phyloP scores from a whole-genome alignment of 2,888 invertebrate species.

The Megastigmus dorsalis region DNA sequence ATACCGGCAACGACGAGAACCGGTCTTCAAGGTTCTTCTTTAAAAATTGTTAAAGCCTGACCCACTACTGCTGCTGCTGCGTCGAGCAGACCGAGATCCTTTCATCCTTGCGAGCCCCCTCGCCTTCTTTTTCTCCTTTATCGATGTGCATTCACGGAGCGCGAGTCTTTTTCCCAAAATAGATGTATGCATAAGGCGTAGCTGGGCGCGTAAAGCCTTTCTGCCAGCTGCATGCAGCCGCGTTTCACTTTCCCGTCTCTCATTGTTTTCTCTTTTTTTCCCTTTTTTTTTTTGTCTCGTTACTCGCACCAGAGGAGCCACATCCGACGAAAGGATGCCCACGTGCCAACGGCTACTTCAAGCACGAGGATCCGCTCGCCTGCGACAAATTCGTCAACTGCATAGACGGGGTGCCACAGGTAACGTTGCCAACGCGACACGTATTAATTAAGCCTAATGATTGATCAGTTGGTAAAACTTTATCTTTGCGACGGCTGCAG shows the following conservation, averaged over 20 bases:
- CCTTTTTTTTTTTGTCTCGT: conserved; percentile 58
- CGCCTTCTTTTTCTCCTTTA: not conserved
- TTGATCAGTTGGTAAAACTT: too few relatives aligned
- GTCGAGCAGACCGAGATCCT: too few relatives aligned
- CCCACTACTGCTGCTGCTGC: conserved; percentile 16
- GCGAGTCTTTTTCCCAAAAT: not conserved
- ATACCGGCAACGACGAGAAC: conserved; percentile 13
- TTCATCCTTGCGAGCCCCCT: conserved; percentile 7
- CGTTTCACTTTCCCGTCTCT: conserved; percentile 25
- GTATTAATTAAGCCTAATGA: too few relatives aligned
- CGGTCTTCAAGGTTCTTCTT: conserved; percentile 51
- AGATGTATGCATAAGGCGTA: not conserved
- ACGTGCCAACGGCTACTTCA: conserved; percentile 86
- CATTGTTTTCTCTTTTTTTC: not conserved
- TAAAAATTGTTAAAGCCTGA: conserved; percentile 25
- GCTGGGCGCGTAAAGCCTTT: too few relatives aligned
- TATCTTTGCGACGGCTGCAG: too few relatives aligned
- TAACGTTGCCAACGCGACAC: too few relatives aligned
- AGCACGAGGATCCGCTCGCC: conserved; percentile 82
- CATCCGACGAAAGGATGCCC: conserved; percentile 84
- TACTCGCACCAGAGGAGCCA: conserved; percentile 86
- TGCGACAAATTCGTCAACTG: conserved; percentile 89
- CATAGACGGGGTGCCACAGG: conserved; percentile 82
- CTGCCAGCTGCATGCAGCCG: not conserved
- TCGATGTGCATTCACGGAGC: not conserved